Evolutionary conservation across 2,888 invertebrate species (phyloP), one percentile per base, ranked within the genome.

Genomic region (Hybos culiciformis): DNA sequence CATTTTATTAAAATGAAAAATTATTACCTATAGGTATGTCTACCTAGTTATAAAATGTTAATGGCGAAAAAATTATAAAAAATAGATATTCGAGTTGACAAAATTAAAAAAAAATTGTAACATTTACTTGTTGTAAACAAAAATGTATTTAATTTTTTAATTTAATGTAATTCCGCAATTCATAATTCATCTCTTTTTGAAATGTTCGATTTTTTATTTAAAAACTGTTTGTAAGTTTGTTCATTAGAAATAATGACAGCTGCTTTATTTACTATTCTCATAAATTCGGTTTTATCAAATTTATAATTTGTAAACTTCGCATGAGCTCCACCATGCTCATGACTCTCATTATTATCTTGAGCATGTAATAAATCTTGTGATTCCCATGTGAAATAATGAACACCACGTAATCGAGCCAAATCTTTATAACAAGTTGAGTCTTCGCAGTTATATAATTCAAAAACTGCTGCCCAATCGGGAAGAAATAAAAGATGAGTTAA

Each of bases 381-480:
- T 62, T 84, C 78, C 96, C 96, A 97, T 0, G 96, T 96, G 20
- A 86, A 73, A 64, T 97, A 94, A 58, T 87, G 84, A 0, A 94
- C 70, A 1, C 94, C 94, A 50, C 91, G 74, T 24, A 97, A 69
- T 42, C 94, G 72, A 0, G 96, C 83, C 43, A 98, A 70, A 64
- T 97, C 97, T 53, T 78, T 75, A 61, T 97, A 98, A 62, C 97
- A 98, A 56, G 83, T 82, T n/a, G 81, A 78, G 70, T 98, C 97
- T 61, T 92, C 94, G 66, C 97, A 98, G 62, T 98, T 91, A 60
- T 93, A 94, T 79, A 93, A 66, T 75, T 96, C 92, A 70, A 94
- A 93, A 26, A 94, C 74, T 17, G 82, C 83, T 7, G 86, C 96
- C 96, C 97, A 97, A 63, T 94, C 88, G 1, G 97, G 97, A 53